Evolutionary conservation across 2,113 vertebrate species (phyloP), one percentile per base, ranked within the genome.

Genomic region (Mugil cephalus): DNA sequence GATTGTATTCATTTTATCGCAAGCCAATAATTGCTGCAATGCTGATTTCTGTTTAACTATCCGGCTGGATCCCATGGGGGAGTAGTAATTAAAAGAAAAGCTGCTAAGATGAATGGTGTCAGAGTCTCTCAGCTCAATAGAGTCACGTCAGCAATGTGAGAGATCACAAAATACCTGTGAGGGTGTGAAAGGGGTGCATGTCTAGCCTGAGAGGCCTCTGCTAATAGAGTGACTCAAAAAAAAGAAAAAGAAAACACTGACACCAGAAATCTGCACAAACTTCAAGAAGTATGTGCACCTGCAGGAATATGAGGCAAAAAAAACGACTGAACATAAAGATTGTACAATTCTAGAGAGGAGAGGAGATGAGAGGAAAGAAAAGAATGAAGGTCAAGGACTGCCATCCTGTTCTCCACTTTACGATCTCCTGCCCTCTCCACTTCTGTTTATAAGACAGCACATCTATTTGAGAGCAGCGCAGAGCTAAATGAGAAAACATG

Each of bases 31-130:
- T 94, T 94, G 94, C 91, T 89, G 91, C 90, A 93, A 94, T 94
- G 93, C 92, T 90, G 91, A 92, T 94, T 92, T 91, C 92, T 92
- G 90, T 89, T 94, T 95, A 95, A 95, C 94, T 94, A 95, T 92
- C 80, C 84, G 43, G 56, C 84, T 81, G 79, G 56, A 67, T 92
- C 94, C 93, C 93, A 78, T 0, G 91, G 93, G 94, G 92, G 77
- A 82, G 69, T 51, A 62, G 88, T 93, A 94, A 95, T 95, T 95
- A 95, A 94, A 91, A 89, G 91, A 91, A 91, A 93, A 90, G 90
- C 88, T 68, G 85, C 85, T 91, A 91, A 93, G 91, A 91, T 54
- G 87, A 92, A 90, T 83, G 67, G 86, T 92, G 89, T 92, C 89
- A 92, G 76, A 88, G 69, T 82, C 79, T 84, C 52, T 12, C 39